These are phyloP conservation scores for Eupsilia transversa DNA, from an alignment of 2,888 invertebrate genomes.

Conservation along the genomic window DNA sequence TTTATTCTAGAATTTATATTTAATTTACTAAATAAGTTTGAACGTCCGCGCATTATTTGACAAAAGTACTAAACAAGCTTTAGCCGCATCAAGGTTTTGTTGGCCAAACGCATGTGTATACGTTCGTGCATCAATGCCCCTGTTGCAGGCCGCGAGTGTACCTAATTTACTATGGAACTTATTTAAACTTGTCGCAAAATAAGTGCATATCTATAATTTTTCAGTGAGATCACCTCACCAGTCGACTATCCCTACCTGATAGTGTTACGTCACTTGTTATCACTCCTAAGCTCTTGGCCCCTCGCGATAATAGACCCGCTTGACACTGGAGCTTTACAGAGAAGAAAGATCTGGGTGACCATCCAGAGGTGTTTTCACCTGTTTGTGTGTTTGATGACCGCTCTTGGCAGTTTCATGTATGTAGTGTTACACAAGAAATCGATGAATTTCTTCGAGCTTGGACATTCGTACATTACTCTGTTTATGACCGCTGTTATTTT, in stretches of 20 bases:
- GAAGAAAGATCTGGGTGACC: constrained; percentile 22
- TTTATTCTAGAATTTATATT: no score
- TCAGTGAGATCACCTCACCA: constrained; percentile 11
- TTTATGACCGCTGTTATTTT: constrained; percentile 4
- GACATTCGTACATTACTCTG: constrained; percentile 32
- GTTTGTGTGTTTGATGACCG: fast-evolving
- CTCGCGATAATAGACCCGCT: constrained; percentile 7
- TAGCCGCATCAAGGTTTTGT: no score
- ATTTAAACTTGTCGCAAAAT: no score
- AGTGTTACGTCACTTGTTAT: constrained; percentile 27
- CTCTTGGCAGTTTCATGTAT: not conserved
- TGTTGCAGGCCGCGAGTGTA: no score
- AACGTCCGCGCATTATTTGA: no score
- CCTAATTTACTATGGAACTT: no score
- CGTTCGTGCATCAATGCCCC: no score
- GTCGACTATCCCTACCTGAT: constrained; percentile 19
- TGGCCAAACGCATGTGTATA: no score
- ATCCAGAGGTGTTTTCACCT: constrained; percentile 21
- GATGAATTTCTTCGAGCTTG: constrained; percentile 39
- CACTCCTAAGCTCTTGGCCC: constrained; percentile 32
- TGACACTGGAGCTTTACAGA: not conserved
- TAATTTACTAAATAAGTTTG: no score
- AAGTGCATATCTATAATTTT: no score
- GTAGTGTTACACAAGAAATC: not conserved
- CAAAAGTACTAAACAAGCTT: no score